Percentiles rank a stretch among this genome's conserved stretches.
phyloP scores from a whole-genome alignment of 2,113 vertebrate species.

The Triplophysa rosa region DNA sequence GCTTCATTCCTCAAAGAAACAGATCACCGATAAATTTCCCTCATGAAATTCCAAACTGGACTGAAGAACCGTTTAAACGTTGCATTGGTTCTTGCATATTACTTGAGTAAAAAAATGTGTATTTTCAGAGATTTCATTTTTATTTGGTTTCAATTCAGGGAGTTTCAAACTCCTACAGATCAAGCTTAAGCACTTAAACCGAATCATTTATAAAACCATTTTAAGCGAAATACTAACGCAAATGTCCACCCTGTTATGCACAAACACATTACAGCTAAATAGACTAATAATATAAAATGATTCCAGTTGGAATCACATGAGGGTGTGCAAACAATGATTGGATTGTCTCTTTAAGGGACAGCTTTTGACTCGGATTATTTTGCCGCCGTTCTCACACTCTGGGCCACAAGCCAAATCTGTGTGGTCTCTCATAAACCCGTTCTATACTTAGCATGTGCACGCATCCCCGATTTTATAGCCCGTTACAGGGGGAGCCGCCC shows the following conservation, averaged over 20 bases:
- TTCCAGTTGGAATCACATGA: neutral
- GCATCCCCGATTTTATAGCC: conserved; percentile 30
- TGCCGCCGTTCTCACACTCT: conserved; percentile 7
- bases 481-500: neutral
- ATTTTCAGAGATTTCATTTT: no score
- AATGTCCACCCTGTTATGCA: no score
- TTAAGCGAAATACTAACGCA: no score
- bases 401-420: conserved; percentile 35
- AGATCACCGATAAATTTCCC: neutral
- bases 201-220: no score
- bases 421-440: conserved; percentile 9
- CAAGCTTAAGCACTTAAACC: no score
- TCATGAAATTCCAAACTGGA: neutral
- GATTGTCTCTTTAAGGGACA: neutral
- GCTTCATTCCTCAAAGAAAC: neutral
- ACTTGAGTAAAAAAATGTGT: no score
- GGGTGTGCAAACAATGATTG: neutral
- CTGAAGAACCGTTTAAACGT: no score
- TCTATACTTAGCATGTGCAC: conserved; percentile 45
- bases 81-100: no score
- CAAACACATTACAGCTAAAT: no score
- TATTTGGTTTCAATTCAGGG: no score
- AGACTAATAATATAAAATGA: no score
- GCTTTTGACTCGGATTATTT: conserved; percentile 6
- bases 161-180: no score